Evolutionary conservation across 2,888 invertebrate genomes (phyloP).

Genomic region (Parnassius smintheus): DNA sequence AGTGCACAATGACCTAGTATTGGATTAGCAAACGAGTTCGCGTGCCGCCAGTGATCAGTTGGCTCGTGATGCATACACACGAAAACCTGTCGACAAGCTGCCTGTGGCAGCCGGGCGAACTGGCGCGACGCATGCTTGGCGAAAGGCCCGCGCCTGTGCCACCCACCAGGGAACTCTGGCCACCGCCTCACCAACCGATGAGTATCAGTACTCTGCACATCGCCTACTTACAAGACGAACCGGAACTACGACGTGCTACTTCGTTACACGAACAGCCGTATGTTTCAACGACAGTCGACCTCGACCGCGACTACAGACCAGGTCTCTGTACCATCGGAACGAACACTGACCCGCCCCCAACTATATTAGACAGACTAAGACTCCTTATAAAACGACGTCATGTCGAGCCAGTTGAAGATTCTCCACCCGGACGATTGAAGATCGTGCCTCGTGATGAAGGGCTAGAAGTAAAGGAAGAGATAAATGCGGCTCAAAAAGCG

Average conservation of each 20-base stretch:
- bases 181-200: constrained; percentile 58
- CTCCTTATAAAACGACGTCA: constrained; percentile 50
- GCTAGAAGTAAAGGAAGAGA: constrained; percentile 53
- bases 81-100: constrained; percentile 72
- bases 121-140: constrained; percentile 70
- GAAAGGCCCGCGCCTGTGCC: constrained; percentile 71
- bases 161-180: constrained; percentile 69
- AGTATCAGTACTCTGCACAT: constrained; percentile 74
- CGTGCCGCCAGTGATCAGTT: constrained; percentile 57
- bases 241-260: constrained; percentile 55
- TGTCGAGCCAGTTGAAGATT: constrained; percentile 43
- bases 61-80: constrained; percentile 72
- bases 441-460: constrained; percentile 58
- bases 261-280: constrained; percentile 57
- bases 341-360: constrained; percentile 67
- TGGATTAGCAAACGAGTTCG: constrained; percentile 64
- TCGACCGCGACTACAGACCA: constrained; percentile 48
- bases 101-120: constrained; percentile 75
- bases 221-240: constrained; percentile 64
- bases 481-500: constrained; percentile 55
- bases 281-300: constrained; percentile 43
- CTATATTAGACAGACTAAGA: constrained; percentile 51
- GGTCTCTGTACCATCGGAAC: constrained; percentile 67
- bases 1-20: constrained; percentile 69
- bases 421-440: constrained; percentile 55